A percentile compares a stretch with the other conserved stretches of the same genome.
phyloP scores from a whole-genome alignment of 2,113 vertebrate genomes.

The Todiramphus saurophagus region DNA sequence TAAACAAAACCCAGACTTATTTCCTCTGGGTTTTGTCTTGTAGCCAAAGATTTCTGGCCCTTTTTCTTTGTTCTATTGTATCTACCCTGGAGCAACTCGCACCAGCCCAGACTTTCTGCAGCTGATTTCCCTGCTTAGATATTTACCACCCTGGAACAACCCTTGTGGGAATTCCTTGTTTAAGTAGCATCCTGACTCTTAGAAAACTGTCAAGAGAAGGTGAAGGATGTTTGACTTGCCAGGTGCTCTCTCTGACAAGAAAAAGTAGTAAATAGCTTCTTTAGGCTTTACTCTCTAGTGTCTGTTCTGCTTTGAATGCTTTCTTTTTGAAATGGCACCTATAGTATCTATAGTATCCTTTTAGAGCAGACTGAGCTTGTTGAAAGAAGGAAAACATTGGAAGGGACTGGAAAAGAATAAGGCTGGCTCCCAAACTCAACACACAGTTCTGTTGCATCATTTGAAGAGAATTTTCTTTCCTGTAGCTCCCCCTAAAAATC shows the following conservation, averaged over 20 bases:
- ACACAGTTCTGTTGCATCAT: fast-evolving
- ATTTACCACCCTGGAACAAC: background rate
- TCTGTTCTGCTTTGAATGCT: background rate
- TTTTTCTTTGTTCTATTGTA: background rate
- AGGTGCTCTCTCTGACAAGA: background rate
- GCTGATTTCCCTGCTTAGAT: background rate
- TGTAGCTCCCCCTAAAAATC: background rate
- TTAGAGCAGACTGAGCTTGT: background rate
- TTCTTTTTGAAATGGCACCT: background rate
- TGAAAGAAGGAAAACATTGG: background rate
- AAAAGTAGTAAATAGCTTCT: background rate
- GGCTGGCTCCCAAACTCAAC: background rate
- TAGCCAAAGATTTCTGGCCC: background rate
- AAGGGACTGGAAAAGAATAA: background rate
- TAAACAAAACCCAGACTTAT: background rate
- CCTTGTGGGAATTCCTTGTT: background rate
- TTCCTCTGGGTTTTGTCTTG: background rate
- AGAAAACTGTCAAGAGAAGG: background rate
- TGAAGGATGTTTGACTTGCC: background rate
- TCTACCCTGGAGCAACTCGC: background rate
- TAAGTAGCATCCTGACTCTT: background rate
- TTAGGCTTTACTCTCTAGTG: background rate
- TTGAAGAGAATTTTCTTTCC: background rate
- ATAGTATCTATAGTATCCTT: background rate
- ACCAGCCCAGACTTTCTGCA: background rate